Evolutionary conservation across 2,888 invertebrate species (phyloP), one percentile per base, ranked within the genome.

Genomic region (Pandemis heparana): DNA sequence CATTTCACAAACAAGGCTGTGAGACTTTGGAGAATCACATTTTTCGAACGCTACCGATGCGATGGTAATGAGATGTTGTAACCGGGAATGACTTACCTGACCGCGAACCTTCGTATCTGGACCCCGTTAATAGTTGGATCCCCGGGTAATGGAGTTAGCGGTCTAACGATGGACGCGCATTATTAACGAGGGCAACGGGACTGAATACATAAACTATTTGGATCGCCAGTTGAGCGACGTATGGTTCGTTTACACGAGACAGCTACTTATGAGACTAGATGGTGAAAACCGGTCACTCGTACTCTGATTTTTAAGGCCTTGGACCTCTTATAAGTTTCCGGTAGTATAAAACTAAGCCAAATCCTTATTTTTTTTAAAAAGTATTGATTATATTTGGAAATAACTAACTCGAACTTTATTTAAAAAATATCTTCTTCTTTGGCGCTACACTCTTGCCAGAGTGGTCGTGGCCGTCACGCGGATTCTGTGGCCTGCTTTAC

Each of bases 121-220:
- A 63, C 46, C 43, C 12, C 18, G 18, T 43, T 43, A 43, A 43
- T 41, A 39, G 41, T 23, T 43, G 62, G 14, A 43, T 62, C 18
- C 62, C 62, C 39, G 16, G 18, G 14, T 43, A 63, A 63, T 63
- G 46, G 12, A 63, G 63, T 63, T 63, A 63, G 41, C 63, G 46
- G 23, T 9, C 61, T 63, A 63, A 46, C 46, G 63, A 63, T 41
- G 23, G 18, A 1, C 38, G 10, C 16, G 18, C 46, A 63, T 43
- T 63, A 46, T 23, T 63, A 63, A 63, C 32, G 63, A 63, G 14
- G 23, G 63, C 23, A 53, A n/a, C 39, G 41, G 16, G 43, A 46
- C 63, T 23, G 43, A 46, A 63, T 46, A 32, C 43, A 46, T 63
- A 63, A 63, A 23, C 46, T 32, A 63, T 32, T 32, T 32, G 23